Percentiles rank a stretch among this genome's conserved stretches.
Evolutionary conservation across 1,140 invertebrate genomes (phyloP).

Genomic region (Orius insidiosus): DNA sequence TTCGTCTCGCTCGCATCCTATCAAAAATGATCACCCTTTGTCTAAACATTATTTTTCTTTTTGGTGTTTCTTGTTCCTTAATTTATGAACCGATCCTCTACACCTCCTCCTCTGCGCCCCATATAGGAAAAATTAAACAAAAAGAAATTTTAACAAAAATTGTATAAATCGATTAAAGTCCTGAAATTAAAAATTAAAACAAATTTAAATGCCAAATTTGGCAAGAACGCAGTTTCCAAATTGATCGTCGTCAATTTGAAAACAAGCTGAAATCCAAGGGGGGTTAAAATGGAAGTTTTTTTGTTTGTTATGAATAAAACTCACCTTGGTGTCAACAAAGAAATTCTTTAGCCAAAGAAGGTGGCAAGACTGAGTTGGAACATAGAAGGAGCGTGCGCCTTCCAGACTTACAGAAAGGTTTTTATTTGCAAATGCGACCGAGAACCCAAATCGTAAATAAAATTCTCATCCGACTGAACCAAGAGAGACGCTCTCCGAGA

Average conservation of each 20-base stretch:
- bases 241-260: neutral
- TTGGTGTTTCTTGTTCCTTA: slow-evolving; percentile 4
- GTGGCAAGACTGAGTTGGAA: no score
- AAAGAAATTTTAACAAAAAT: neutral
- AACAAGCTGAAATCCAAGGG: neutral
- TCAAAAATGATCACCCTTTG: neutral
- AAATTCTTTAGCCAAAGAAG: no score
- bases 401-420: no score
- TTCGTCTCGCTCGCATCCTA: slow-evolving; percentile 19
- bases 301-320: no score
- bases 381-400: no score
- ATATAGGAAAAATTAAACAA: neutral
- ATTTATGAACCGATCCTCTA: slow-evolving; percentile 12
- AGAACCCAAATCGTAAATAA: no score
- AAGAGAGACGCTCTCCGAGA: no score
- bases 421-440: no score
- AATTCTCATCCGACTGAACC: no score
- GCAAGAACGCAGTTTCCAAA: no score
- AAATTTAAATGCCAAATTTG: slow-evolving; percentile 2
- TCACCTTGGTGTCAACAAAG: no score
- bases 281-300: no score
- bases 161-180: neutral
- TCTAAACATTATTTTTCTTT: slow-evolving; percentile 6
- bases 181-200: slow-evolving; percentile 13
- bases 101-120: neutral